A percentile compares a stretch with the other conserved stretches of the same genome.
Conservation (phyloP, 2,113 vertebrate species). For the Sinocyclocheilus maitianheensis region DNA sequence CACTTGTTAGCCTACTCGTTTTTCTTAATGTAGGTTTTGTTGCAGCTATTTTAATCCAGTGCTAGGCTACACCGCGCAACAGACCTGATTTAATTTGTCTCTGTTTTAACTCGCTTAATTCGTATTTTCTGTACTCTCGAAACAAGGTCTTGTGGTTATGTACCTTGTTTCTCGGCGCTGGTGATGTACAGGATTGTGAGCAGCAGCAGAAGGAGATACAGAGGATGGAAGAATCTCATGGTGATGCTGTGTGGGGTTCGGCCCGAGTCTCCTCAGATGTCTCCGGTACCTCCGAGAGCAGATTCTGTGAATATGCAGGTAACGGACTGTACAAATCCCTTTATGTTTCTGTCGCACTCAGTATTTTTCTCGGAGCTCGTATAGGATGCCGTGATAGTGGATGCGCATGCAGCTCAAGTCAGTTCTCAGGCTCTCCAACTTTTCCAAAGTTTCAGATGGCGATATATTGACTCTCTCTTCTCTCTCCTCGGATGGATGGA, state of each 20-base stretch:
- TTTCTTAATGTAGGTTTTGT: too few relatives aligned
- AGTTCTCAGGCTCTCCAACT: slow-evolving; percentile 19
- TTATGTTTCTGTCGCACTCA: background rate
- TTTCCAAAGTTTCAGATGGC: slow-evolving; percentile 30
- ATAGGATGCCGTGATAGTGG: background rate
- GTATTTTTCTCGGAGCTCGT: background rate
- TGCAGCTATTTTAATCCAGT: background rate
- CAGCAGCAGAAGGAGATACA: slow-evolving; percentile 74
- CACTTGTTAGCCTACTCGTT: too few relatives aligned
- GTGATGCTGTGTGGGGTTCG: slow-evolving; percentile 17
- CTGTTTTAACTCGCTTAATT: background rate
- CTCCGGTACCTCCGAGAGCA: background rate
- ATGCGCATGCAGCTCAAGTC: background rate
- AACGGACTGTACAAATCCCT: background rate
- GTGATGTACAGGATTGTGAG: slow-evolving; percentile 66
- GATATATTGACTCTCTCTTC: slow-evolving; percentile 60
- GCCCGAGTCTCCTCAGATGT: background rate
- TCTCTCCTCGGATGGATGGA: slow-evolving; percentile 58
- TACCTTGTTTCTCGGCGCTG: slow-evolving; percentile 82
- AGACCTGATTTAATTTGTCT: background rate
- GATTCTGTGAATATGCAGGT: background rate
- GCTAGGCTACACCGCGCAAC: background rate
- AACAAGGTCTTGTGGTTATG: background rate
- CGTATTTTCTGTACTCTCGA: too few relatives aligned
- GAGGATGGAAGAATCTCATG: slow-evolving; percentile 83